Percentiles rank a stretch among this genome's conserved stretches.
These are phyloP conservation scores for Orycteropus afer DNA, from an alignment of 2,113 vertebrate genomes.

Conservation along the genomic window DNA sequence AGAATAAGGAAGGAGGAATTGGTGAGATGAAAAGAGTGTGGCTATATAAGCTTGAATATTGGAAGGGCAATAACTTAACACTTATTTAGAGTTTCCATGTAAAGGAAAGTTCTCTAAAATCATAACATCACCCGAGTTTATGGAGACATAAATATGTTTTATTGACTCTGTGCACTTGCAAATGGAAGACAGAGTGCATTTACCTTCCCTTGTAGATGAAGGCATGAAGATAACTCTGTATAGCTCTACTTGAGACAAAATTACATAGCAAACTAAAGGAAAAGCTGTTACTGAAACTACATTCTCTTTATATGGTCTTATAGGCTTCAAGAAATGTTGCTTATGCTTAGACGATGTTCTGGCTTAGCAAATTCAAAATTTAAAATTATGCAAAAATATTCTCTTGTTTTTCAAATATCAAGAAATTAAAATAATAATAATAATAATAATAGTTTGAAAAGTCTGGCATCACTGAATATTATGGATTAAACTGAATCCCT, in stretches of 20 bases:
- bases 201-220: background rate
- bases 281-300: conserved; percentile 8
- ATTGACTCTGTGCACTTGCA: conserved; percentile 23
- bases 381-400: background rate
- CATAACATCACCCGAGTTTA: background rate
- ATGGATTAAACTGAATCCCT: background rate
- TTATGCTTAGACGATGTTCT: background rate
- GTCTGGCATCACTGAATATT: background rate
- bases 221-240: background rate
- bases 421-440: background rate
- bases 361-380: conserved; percentile 9
- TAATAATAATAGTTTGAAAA: background rate
- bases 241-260: conserved; percentile 10
- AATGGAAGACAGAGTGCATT: background rate
- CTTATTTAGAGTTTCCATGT: background rate
- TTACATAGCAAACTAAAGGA: background rate
- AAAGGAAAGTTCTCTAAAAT: background rate
- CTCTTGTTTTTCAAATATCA: background rate
- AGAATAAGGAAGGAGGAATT: background rate
- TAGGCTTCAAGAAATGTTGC: background rate
- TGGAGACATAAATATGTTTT: background rate
- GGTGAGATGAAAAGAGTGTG: background rate
- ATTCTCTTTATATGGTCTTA: conserved; percentile 14
- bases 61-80: background rate
- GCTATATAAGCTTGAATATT: background rate